Evolutionary conservation across 1,140 invertebrate species (phyloP), one percentile per base, ranked within the genome.

Genomic region (Callitettix versicolor): DNA sequence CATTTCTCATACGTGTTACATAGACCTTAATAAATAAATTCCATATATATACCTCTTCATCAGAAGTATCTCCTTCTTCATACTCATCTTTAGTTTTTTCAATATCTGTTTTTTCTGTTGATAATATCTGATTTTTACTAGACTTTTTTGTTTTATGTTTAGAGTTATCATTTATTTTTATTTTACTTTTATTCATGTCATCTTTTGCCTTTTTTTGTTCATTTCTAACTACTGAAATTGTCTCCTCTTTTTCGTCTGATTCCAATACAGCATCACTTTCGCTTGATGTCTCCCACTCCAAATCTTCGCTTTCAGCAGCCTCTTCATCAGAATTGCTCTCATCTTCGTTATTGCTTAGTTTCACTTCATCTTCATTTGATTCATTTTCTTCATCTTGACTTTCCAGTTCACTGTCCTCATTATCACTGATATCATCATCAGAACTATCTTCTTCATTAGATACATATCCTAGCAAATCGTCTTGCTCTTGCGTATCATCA

Each of bases 21-120:
- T n/a, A n/a, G n/a, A n/a, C n/a, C n/a, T n/a, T n/a, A n/a, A n/a
- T n/a, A n/a, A n/a, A n/a, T n/a, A n/a, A n/a, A n/a, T n/a, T n/a
- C n/a, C n/a, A n/a, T n/a, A n/a, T n/a, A n/a, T 58, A 50, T 67
- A 74, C 78, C 66, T 97, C 90, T 73, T 95, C 90, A 72, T 95
- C 90, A 14, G 90, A 94, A 42, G 85, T 87, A 71, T 94, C 90
- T 61, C 58, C 61, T 46, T 56, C 57, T 55, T 66, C 65, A 53
- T 67, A 63, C 60, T 67, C 68, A 60, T 70, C 61, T 55, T 66
- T 55, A 15, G 46, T 48, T 53, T 63, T 58, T n/a, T n/a, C 63
- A 41, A 48, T 30, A 40, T 62, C 44, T 55, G 34, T 56, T 46
- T 34, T 49, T 58, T 41, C 33, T 42, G 46, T 38, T 56, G 30